Base-by-base conservation (phyloP, 2,113 vertebrate genomes). In the Callochromis pleurospilus region DNA sequence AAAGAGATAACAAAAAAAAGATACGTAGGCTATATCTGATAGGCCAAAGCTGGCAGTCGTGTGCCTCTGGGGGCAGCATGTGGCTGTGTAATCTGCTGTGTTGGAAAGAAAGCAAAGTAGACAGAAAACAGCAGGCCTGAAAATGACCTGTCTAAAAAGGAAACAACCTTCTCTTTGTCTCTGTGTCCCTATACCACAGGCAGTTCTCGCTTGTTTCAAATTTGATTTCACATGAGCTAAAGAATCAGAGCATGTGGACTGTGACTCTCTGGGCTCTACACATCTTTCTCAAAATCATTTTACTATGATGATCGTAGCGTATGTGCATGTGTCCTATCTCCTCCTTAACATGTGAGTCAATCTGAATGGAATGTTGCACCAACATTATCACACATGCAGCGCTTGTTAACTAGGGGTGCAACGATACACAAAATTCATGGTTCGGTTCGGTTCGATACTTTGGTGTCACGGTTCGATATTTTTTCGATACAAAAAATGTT, bases 111-210 rank as follows among this genome's bases (percentile, higher is more conserved):
- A 89, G 56, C 85, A 82, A 79, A 87, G 85, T 68, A 55, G 89
- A 88, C 91, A 91, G 89, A 91, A 82, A 91, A 89, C 68, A 88
- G 89, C 79, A 88, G 40, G 54, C 54, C 79, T 89, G 84, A 89
- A 90, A 92, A 90, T 90, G 79, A 83, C 79, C 88, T 90, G 86
- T 88, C 88, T 49, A 36, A 73, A 84, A 90, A 84, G 51, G 11
- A 88, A 51, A 58, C 77, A 56, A 10, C 40, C 54, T 56, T 70
- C 53, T 55, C 81, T 86, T 17, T 79, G 84, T 54, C 80, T 40
- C 81, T 85, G 15, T 79, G 86, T 58, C 81, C 9, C 38, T 21
- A 51, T 10, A 79, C 82, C 58, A 11, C 45, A 9, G 79, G 87
- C 75, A 45, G 10, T 83, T 86, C 55, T 82, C 49, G 81, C 29